Evolutionary conservation across 2,797 vertebrate species (phyloP).

Genomic region (Pseudotriccus pelzelni): DNA sequence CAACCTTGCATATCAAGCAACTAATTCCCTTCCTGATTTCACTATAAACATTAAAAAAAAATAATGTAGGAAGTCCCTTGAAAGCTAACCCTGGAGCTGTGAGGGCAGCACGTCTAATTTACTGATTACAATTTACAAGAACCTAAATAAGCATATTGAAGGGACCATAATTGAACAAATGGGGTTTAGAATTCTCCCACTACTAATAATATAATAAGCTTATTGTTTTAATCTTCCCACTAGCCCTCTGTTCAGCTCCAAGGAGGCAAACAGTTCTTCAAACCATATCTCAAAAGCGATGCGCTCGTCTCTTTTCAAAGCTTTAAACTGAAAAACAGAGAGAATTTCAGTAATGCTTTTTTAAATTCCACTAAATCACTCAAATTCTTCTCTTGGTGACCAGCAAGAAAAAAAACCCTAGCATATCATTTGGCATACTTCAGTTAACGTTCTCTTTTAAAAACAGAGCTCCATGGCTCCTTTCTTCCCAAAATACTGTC

Average conservation of each 20-base stretch:
- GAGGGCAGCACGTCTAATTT: constrained; percentile 65
- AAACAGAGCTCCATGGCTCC: background rate
- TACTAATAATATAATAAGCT: constrained; percentile 61
- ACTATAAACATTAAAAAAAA: constrained; percentile 17
- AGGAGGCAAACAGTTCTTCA: constrained; percentile 27
- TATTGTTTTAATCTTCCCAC: constrained; percentile 52
- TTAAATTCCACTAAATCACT: background rate
- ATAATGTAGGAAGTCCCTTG: background rate
- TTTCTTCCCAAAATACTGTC: background rate
- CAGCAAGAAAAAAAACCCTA: background rate
- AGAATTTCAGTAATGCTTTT: background rate
- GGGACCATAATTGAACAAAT: constrained; percentile 64
- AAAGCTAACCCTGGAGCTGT: constrained; percentile 56
- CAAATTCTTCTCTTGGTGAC: background rate
- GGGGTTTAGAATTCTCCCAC: constrained; percentile 55
- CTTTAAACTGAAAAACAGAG: background rate
- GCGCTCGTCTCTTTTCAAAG: background rate
- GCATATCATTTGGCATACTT: background rate
- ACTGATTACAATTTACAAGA: constrained; percentile 67
- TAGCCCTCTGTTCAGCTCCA: constrained; percentile 30
- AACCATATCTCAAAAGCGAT: constrained; percentile 26
- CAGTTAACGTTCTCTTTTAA: background rate
- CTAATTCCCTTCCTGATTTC: constrained; percentile 43
- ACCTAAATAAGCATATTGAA: constrained; percentile 61
- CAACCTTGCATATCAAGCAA: constrained; percentile 44